Evolutionary conservation across 2,888 invertebrate genomes (phyloP).

Genomic region (Caenorhabditis sp.): DNA sequence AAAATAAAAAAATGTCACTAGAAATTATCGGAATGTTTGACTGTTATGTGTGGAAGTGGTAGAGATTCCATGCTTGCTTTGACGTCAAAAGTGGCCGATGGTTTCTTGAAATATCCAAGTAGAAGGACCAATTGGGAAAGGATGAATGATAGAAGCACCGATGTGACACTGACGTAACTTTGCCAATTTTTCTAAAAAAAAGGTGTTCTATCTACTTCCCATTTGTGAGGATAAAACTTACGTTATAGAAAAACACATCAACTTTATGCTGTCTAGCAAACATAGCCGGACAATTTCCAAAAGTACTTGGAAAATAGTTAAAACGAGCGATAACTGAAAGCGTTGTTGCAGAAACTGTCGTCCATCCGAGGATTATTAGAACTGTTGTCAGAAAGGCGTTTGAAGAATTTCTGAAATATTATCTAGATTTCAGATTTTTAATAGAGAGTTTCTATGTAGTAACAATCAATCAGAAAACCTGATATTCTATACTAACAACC

Average conservation of each 20-base stretch:
- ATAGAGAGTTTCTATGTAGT: too few relatives aligned
- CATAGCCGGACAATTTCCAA: neutral
- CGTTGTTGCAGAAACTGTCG: neutral
- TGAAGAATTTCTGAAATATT: neutral
- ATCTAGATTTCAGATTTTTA: too few relatives aligned
- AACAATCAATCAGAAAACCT: too few relatives aligned
- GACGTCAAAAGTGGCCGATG: neutral
- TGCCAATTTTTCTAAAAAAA: slow-evolving; percentile 9
- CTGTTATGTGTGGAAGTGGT: neutral
- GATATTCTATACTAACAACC: too few relatives aligned
- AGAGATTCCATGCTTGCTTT: neutral
- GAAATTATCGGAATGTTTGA: neutral
- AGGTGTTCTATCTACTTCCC: neutral
- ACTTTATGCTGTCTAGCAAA: neutral
- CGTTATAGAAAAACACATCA: slow-evolving; percentile 7
- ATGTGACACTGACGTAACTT: slow-evolving; percentile 9
- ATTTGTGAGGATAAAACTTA: too few relatives aligned
- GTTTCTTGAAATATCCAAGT: slow-evolving; percentile 16
- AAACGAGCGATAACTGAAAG: neutral
- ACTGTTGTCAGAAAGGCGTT: neutral
- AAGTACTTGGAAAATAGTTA: neutral
- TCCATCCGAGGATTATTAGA: neutral
- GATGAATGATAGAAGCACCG: slow-evolving; percentile 13
- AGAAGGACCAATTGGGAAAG: slow-evolving; percentile 17
- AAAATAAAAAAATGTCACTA: neutral